A percentile compares a stretch with the other conserved stretches of the same genome.
phyloP scores from a whole-genome alignment of 2,888 invertebrate genomes.

The Hartigia nigra region DNA sequence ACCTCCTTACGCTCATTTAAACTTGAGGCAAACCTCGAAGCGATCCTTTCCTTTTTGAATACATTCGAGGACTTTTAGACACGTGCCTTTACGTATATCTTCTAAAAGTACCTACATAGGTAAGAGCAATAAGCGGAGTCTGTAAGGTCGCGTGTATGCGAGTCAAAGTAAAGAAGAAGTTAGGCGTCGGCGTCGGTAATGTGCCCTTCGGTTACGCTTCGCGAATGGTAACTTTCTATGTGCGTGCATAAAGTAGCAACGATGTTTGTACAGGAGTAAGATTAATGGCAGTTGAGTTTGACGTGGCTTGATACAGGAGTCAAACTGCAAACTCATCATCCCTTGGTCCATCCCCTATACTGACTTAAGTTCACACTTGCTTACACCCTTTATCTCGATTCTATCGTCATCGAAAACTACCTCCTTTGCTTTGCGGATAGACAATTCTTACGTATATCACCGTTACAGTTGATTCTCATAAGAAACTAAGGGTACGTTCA shows the following conservation, averaged over 20 bases:
- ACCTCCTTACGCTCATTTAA: not conserved
- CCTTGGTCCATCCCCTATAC: not conserved
- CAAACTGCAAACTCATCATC: constrained; percentile 43
- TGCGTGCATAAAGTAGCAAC: not conserved
- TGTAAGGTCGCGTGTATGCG: not conserved
- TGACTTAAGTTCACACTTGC: not conserved
- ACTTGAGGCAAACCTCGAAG: not conserved
- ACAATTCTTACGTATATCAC: not conserved
- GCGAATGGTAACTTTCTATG: not conserved
- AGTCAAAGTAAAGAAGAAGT: not conserved
- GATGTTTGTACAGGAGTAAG: constrained; percentile 26
- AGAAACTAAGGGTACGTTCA: not conserved
- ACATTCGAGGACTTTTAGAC: not conserved
- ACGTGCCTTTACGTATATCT: not conserved
- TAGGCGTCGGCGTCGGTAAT: not conserved
- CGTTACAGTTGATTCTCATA: not conserved
- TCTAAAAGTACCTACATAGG: not conserved
- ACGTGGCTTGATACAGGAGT: constrained; percentile 42
- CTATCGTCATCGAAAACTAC: not conserved
- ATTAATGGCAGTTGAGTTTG: constrained; percentile 33
- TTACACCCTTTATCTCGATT: not conserved
- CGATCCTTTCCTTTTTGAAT: not conserved
- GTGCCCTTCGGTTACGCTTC: not conserved
- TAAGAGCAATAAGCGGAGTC: not conserved
- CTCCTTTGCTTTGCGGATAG: not conserved